Base-by-base conservation (phyloP, 1,140 invertebrate species). In the Hermetia illucens region DNA sequence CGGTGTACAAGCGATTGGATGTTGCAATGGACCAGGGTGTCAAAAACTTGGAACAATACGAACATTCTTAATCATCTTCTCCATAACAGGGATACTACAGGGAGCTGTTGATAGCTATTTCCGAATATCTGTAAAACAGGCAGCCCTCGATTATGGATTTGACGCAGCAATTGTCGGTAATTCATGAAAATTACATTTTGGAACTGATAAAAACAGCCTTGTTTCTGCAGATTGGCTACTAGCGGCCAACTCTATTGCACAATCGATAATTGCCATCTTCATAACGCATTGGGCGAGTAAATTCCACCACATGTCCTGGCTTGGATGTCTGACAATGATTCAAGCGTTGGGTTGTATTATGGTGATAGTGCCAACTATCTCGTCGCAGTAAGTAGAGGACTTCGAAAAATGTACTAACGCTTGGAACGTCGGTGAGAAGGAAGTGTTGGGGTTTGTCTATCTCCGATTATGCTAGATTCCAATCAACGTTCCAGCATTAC, bases 221-320 rank as follows among this genome's bases (percentile, higher is more conserved):
- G 45, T 20, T 37, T 36, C 58, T 61, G 29, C 46, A 77, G 74
- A 71, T 46, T 75, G 71, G 71, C 46, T 74, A 4, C 44, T 73
- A 16, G 62, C 67, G 6, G 52, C 62, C 27, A 66, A 70, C 34
- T 68, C 71, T 16, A 49, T 75, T 1, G 65, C 67, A 31, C 65
- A 66, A 35, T 64, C 65, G 6, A 9, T 72, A 9, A 55, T 71
- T 12, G 72, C 68, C 1, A 40, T 75, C 21, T 18, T 49, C 1
- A 48, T 75, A 6, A 63, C 71, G 13, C 71, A 74, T 46, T 76
- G 67, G 68, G 74, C 71, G 4, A 65, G 73, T 39, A 61, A 61
- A 50, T 66, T 70, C 22, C 73, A 76, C 47, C 66, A 70, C 46
- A 62, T 64, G 16, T 61, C 66, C 2, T 77, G 73, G 73, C 55